Conservation (phyloP, 1,140 invertebrate species). For the Calosoma granatense region DNA sequence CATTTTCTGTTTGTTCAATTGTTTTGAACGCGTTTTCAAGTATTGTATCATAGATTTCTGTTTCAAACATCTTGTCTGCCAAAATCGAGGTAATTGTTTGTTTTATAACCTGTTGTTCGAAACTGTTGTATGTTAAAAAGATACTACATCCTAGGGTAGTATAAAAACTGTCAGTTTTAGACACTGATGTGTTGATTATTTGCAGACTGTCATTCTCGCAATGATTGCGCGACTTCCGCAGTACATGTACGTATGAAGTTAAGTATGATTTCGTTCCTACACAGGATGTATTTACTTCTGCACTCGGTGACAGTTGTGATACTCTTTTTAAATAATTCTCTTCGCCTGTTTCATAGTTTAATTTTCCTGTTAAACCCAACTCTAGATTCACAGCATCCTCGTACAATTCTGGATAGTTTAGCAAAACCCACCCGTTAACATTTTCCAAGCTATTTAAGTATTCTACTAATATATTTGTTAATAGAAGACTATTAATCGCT, state of each 20-base stretch:
- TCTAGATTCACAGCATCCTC: slow-evolving; percentile 45
- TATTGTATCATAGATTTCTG: neutral
- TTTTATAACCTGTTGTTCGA: neutral
- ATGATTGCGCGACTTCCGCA: too few species aligned
- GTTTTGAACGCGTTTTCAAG: neutral
- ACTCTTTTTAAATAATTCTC: neutral
- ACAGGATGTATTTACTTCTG: neutral
- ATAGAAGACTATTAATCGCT: slow-evolving; percentile 40
- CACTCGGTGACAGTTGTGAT: neutral
- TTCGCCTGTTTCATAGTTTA: slow-evolving; percentile 15
- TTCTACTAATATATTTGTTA: slow-evolving; percentile 44
- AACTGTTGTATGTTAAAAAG: neutral
- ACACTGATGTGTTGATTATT: too few species aligned
- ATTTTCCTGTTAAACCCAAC: slow-evolving; percentile 25
- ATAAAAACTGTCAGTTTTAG: too few species aligned
- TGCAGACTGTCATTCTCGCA: too few species aligned
- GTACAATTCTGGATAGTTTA: slow-evolving; percentile 49
- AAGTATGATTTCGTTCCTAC: neutral
- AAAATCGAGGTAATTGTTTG: neutral
- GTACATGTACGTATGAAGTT: neutral
- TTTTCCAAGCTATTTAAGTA: slow-evolving; percentile 41
- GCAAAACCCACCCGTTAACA: slow-evolving; percentile 46
- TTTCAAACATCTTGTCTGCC: neutral
- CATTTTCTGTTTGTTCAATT: neutral
- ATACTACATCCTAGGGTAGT: too few species aligned